phyloP scores from a whole-genome alignment of 1,140 invertebrate species.

The Elysia chlorotica region DNA sequence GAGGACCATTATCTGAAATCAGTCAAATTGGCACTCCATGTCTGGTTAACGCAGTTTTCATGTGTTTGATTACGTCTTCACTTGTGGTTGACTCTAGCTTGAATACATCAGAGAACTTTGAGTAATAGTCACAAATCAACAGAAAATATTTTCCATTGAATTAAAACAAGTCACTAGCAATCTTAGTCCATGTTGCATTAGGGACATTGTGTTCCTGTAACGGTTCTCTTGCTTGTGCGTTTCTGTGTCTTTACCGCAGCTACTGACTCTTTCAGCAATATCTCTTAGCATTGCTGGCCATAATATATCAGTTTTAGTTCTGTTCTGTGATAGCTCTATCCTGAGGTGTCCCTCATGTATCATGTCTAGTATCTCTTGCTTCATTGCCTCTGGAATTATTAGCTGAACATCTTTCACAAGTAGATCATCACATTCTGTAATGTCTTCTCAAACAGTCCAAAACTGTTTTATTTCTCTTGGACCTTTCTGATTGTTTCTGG shows the following conservation, averaged over 20 bases:
- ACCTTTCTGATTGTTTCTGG: constrained; percentile 50
- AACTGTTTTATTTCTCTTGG: constrained; percentile 40
- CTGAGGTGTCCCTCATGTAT: constrained; percentile 63
- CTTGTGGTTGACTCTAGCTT: neutral
- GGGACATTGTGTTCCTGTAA: no score
- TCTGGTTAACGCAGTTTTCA: neutral
- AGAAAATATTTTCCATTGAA: neutral
- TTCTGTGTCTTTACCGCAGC: no score
- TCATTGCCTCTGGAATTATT: constrained; percentile 51
- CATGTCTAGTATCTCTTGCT: constrained; percentile 49
- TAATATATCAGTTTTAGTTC: no score
- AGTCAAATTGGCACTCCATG: neutral
- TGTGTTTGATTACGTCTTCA: neutral
- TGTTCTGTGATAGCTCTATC: constrained; percentile 53
- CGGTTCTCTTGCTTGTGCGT: no score
- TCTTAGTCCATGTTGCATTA: neutral
- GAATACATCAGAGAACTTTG: neutral
- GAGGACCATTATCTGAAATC: neutral
- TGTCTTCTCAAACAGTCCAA: constrained; percentile 54
- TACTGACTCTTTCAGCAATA: no score
- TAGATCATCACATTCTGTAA: constrained; percentile 44
- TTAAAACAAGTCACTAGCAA: neutral
- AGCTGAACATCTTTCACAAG: constrained; percentile 52
- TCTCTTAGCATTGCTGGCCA: no score
- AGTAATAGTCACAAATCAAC: neutral